A percentile compares a stretch with the other conserved stretches of the same genome.
Conservation (phyloP, 2,113 vertebrate species). For the Turnix velox region DNA sequence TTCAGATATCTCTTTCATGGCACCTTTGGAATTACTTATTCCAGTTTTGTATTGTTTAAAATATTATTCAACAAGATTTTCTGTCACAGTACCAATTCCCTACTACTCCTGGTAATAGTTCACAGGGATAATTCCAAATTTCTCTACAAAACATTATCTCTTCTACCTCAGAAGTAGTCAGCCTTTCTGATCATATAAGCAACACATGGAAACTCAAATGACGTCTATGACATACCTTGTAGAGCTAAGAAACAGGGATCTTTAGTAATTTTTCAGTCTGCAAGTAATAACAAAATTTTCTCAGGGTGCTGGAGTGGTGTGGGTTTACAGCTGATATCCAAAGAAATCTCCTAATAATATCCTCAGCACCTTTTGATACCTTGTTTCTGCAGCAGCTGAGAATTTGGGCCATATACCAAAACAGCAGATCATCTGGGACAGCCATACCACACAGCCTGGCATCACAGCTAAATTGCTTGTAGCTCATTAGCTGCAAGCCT, state of each 20-base stretch:
- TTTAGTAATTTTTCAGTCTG: background rate
- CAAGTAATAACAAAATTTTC: background rate
- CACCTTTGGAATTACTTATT: background rate
- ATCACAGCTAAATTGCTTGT: background rate
- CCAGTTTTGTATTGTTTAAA: rapidly evolving
- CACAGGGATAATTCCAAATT: background rate
- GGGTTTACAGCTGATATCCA: background rate
- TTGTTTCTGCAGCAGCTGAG: background rate
- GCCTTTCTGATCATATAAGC: background rate
- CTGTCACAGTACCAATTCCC: background rate
- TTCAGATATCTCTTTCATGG: background rate
- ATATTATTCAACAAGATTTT: background rate
- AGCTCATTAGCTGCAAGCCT: background rate
- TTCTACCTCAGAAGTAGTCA: background rate
- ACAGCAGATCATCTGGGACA: background rate
- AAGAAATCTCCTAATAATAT: background rate
- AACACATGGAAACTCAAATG: background rate
- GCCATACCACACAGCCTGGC: background rate
- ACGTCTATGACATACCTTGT: background rate
- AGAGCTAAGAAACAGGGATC: background rate
- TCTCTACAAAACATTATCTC: background rate
- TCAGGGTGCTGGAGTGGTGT: background rate
- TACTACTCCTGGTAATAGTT: background rate
- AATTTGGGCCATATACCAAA: background rate
- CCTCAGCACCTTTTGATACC: background rate